phyloP scores from a whole-genome alignment of 1,140 invertebrate species.

The Neotoxoptera formosana region DNA sequence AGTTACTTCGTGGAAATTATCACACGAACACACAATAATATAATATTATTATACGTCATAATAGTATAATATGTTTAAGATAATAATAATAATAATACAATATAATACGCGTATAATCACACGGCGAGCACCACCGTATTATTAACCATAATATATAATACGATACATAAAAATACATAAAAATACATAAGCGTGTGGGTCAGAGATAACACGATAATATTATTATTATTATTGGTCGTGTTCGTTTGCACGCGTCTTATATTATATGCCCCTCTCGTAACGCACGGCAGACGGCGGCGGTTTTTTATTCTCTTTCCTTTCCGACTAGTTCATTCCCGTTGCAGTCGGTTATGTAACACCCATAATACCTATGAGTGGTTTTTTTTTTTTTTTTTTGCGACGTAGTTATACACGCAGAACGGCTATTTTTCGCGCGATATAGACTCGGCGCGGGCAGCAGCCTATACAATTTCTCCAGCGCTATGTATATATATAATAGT shows the following conservation, averaged over 20 bases:
- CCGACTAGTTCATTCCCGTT: background rate
- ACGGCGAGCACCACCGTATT: background rate
- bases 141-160: background rate
- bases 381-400: conserved; percentile 44
- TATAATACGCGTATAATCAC: too few relatives aligned
- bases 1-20: conserved; percentile 22
- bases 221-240: conserved; percentile 30
- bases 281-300: background rate
- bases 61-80: too few relatives aligned
- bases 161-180: background rate
- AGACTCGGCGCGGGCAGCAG: background rate
- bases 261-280: background rate
- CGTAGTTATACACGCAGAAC: conserved; percentile 39
- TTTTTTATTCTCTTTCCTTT: conserved; percentile 22
- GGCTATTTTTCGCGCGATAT: conserved; percentile 28
- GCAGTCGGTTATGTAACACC: conserved; percentile 46
- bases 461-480: conserved; percentile 17
- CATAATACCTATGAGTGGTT: conserved; percentile 39
- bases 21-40: background rate
- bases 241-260: conserved; percentile 21
- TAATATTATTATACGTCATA: background rate
- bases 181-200: background rate
- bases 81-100: background rate
- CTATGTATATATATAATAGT: too few relatives aligned
- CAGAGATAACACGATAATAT: conserved; percentile 27